Evolutionary conservation across 1,140 invertebrate species (phyloP), one percentile per base, ranked within the genome.

Genomic region (Lepidurus couesii): DNA sequence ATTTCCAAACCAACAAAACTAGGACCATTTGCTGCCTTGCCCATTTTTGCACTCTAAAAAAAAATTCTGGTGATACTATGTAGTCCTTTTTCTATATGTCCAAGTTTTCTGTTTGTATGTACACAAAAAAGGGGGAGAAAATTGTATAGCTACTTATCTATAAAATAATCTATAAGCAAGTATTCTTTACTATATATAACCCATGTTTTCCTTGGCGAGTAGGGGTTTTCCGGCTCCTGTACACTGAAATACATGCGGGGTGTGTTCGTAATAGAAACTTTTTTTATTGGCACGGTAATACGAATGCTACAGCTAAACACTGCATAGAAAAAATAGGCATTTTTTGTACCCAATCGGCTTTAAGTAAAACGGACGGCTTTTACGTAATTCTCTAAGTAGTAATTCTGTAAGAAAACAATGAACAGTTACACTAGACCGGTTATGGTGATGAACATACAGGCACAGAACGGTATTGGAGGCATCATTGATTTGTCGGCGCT

Each of bases 401-500:
- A n/a, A 34, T 34, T 34, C 34, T 34, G 34, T 34, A 34, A 34
- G 34, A 34, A 34, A 34, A 34, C 34, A 34, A 34, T 34, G 34
- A 10, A 65, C 21, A 7, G 53, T 65, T 65, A 65, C 53, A 65
- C 21, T 7, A 65, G 6, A 65, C 53, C 53, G 13, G 16, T 65
- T 16, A 1, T 16, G 13, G 21, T 65, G 34, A 34, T 21, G 47
- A 65, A 13, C 13, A 13, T n/a, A 65, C 53, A 65, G 53, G 13
- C 53, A 16, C 53, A n/a, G 16, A 11, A 11, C 53, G 21, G 53
- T 13, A 65, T 65, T 65, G 53, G 53, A 9, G 21, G 53, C 53
- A 65, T 65, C 53, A 34, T 77, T 80, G 81, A 53, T 86, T 83
- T 79, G 87, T 87, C 26, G 90, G 89, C 78, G 86, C 88, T 84